Conservation (phyloP, 2,797 vertebrate species). For the Acanthis flammea region DNA sequence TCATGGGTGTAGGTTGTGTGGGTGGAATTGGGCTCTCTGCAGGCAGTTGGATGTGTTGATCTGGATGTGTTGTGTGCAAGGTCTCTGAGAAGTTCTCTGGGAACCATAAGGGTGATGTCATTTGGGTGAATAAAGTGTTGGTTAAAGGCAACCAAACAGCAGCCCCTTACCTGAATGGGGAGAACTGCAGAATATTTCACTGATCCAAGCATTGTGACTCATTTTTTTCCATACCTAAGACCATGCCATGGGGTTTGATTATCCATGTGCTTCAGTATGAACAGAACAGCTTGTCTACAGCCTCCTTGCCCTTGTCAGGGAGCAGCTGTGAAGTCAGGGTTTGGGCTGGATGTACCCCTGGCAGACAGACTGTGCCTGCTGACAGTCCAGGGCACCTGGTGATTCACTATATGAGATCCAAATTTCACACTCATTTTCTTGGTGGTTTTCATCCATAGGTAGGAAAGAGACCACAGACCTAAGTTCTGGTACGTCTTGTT, state of each 20-base stretch:
- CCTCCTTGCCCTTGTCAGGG: background rate
- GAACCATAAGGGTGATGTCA: background rate
- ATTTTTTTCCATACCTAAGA: background rate
- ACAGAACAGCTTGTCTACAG: background rate
- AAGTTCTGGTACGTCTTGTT: background rate
- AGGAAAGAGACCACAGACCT: background rate
- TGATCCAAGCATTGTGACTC: background rate
- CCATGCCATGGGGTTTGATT: background rate
- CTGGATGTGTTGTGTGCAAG: background rate
- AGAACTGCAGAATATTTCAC: background rate
- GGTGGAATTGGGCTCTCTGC: background rate
- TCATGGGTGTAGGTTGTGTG: fast-evolving
- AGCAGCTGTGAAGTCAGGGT: background rate
- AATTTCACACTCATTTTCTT: background rate
- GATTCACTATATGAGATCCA: background rate
- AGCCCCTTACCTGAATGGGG: background rate
- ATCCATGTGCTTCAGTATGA: background rate
- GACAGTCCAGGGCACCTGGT: background rate
- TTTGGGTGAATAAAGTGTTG: background rate
- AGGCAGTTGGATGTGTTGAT: background rate
- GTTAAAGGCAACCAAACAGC: background rate
- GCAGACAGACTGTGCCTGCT: background rate
- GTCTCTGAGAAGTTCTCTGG: background rate
- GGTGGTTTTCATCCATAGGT: background rate
- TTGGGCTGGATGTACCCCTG: background rate